Evolutionary conservation across 1,140 invertebrate genomes (phyloP).

Genomic region (Tetramorium simillimum): DNA sequence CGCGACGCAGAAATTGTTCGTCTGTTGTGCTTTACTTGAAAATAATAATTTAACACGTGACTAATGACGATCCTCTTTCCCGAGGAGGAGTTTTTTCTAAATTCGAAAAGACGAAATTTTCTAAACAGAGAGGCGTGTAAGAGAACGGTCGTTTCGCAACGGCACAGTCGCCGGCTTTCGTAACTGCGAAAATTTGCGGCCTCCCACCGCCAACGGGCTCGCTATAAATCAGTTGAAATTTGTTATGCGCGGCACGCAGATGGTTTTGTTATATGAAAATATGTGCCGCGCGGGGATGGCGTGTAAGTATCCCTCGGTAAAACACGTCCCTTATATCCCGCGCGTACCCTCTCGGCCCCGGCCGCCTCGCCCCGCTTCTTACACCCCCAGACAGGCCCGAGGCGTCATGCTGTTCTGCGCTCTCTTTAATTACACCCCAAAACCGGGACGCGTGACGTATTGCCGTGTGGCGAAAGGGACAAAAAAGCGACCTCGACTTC

Average conservation of each 20-base stretch:
- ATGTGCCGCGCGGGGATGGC: constrained; percentile 85
- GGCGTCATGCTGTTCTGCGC: constrained; percentile 84
- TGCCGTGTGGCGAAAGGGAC: constrained; percentile 75
- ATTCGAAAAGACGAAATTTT: constrained; percentile 41
- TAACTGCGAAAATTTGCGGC: constrained; percentile 75
- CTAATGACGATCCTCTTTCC: background rate
- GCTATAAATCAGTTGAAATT: constrained; percentile 86
- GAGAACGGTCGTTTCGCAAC: background rate
- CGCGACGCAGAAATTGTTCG: background rate
- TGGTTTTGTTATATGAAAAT: constrained; percentile 87
- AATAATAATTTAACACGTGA: background rate
- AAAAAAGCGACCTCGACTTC: constrained; percentile 69
- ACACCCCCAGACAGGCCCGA: constrained; percentile 75
- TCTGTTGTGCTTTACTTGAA: background rate
- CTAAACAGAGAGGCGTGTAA: background rate
- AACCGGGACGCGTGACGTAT: constrained; percentile 82
- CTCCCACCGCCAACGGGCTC: constrained; percentile 69
- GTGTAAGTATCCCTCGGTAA: constrained; percentile 84
- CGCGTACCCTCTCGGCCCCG: constrained; percentile 70
- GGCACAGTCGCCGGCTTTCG: constrained; percentile 51
- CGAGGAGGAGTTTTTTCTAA: background rate
- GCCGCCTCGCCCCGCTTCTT: constrained; percentile 76
- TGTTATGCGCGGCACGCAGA: constrained; percentile 86
- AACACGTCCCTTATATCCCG: constrained; percentile 84
- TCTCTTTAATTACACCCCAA: constrained; percentile 84